These are phyloP conservation scores for Pelvicachromis taeniatus DNA, from an alignment of 2,113 vertebrate genomes.

Conservation along the genomic window DNA sequence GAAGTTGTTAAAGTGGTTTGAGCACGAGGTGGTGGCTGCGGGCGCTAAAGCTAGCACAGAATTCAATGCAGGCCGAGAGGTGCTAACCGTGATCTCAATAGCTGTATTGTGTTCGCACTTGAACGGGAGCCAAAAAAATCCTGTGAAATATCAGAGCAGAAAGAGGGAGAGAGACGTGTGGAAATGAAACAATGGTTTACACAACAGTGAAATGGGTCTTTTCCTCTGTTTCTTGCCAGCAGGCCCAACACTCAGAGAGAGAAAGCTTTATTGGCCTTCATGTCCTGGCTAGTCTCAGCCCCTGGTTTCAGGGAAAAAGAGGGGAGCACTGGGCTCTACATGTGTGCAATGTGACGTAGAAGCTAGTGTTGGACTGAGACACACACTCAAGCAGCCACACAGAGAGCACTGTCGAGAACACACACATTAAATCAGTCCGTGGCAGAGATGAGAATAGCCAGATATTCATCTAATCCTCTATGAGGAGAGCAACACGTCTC, in stretches of 20 bases:
- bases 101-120: conserved; percentile 76
- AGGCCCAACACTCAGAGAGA: conserved; percentile 41
- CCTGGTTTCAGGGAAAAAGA: not conserved
- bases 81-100: conserved; percentile 66
- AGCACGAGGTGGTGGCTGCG: conserved; percentile 37
- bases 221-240: conserved; percentile 61
- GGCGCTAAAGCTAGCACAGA: conserved; percentile 38
- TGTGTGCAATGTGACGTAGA: not conserved
- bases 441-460: conserved; percentile 28
- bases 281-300: conserved; percentile 58
- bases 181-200: conserved; percentile 77
- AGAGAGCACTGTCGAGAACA: conserved; percentile 9
- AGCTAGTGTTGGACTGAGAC: not conserved
- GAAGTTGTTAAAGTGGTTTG: not conserved
- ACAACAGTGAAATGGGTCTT: conserved; percentile 69
- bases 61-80: conserved; percentile 45
- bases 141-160: conserved; percentile 68
- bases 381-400: conserved; percentile 20
- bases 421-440: conserved; percentile 1
- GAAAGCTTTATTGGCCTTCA: conserved; percentile 50
- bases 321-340: not conserved
- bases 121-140: conserved; percentile 62
- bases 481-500: conserved; percentile 29
- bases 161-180: conserved; percentile 58
- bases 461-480: conserved; percentile 52